Evolutionary conservation across 2,113 vertebrate species (phyloP).

Genomic region (Malurus elegans): DNA sequence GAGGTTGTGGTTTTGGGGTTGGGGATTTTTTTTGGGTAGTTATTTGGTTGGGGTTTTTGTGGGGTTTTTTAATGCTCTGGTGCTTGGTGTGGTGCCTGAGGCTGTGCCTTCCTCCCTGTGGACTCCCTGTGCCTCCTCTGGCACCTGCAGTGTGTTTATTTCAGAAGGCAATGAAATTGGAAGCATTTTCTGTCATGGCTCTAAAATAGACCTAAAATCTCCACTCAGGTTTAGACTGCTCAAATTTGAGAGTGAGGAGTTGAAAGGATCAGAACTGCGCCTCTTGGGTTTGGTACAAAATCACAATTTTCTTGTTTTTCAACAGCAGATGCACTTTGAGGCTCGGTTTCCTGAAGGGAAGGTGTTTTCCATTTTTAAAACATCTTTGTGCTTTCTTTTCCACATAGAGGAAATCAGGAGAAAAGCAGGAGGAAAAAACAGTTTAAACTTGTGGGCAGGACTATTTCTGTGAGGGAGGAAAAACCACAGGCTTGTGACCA

Average conservation of each 20-base stretch:
- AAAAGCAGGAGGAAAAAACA: neutral
- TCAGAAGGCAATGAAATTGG: neutral
- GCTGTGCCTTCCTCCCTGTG: rapidly evolving
- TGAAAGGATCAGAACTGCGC: neutral
- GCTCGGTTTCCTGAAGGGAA: neutral
- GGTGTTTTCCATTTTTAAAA: neutral
- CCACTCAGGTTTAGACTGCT: neutral
- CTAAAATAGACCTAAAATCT: neutral
- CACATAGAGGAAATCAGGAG: neutral
- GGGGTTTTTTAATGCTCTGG: neutral
- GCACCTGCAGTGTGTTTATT: neutral
- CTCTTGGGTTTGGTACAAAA: neutral
- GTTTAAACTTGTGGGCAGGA: neutral
- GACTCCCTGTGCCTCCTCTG: neutral
- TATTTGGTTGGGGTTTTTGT: neutral
- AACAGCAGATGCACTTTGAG: neutral
- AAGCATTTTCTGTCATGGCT: neutral
- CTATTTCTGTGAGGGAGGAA: neutral
- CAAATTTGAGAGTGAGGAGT: neutral
- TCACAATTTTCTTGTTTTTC: neutral
- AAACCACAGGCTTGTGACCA: neutral
- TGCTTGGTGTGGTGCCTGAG: rapidly evolving
- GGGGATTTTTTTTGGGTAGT: neutral
- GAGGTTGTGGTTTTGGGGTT: neutral
- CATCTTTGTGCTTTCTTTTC: neutral